Base-by-base conservation (phyloP, 2,888 invertebrate genomes). In the Caenorhabditis wallacei region DNA sequence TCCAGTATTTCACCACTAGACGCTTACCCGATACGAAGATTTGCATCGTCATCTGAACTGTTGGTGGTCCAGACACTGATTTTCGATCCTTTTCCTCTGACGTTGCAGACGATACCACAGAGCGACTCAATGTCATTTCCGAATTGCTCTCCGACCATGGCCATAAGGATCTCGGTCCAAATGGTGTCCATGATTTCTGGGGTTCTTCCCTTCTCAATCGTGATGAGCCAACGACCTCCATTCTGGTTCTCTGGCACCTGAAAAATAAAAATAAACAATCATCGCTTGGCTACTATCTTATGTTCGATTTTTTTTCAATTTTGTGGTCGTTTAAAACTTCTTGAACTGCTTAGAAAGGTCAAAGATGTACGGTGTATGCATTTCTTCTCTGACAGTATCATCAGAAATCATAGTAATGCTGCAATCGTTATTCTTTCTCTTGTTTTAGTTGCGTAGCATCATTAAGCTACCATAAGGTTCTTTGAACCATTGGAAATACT, bases 61-160 rank as follows among this genome's bases (percentile, higher is more conserved):
- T 97, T 95, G 5, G 95, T 95, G 64, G 97, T 97, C 97, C 97
- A 97, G 87, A 97, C 93, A 94, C 96, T 96, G 93, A 97, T 90
- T 83, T 97, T 98, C 93, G 97, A 96, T 89, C 95, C 94, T 93
- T 96, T 97, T 87, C 94, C 93, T 93, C 98, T 95, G 89, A 98
- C 94, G 93, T 97, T 98, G 76, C 98, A 96, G 87, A 97, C 97
- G 2, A 88, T 75, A 30, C 88, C 88, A 54, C 88, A 88, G 18
- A 88, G 70, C 20, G 72, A 56, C 7, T 87, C 96, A 84, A 96
- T 95, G 92, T 95, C 94, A 90, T 97, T 97, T 84, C 95, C 95
- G 93, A 98, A 98, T 71, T 96, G 96, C 94, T 98, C 98, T 61
- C 98, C 98, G 94, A 99, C 97, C 92, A 98, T 94, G 91, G 95